phyloP scores from a whole-genome alignment of 2,888 invertebrate species.

The Drepana falcataria region DNA sequence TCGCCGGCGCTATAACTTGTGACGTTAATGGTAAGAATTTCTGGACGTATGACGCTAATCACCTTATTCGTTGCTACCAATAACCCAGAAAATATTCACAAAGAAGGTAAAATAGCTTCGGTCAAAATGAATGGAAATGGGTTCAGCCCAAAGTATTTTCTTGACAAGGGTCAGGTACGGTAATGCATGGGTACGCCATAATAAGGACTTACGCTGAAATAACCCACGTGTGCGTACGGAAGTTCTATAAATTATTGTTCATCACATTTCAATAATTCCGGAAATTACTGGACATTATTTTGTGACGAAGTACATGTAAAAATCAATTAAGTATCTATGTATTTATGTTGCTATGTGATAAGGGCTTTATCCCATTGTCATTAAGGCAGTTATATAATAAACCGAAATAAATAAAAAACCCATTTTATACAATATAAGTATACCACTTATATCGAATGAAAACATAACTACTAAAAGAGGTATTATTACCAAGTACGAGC shows the following conservation, averaged over 20 bases:
- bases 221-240: background rate
- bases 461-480: too few relatives aligned
- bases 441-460: too few relatives aligned
- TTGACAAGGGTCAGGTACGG: conserved; percentile 14
- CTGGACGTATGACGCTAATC: background rate
- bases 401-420: too few relatives aligned
- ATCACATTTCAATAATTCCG: background rate
- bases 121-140: conserved; percentile 2
- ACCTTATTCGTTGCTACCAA: background rate
- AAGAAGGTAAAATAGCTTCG: conserved; percentile 1
- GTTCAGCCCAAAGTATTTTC: conserved; percentile 8
- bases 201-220: conserved; percentile 2
- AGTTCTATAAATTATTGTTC: background rate
- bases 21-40: background rate
- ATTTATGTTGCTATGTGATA: too few relatives aligned
- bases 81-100: background rate
- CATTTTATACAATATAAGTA: too few relatives aligned
- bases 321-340: too few relatives aligned
- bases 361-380: too few relatives aligned
- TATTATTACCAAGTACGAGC: too few relatives aligned
- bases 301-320: too few relatives aligned
- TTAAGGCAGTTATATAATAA: too few relatives aligned
- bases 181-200: conserved; percentile 3
- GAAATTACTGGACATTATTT: too few relatives aligned
- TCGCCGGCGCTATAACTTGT: background rate